These are phyloP conservation scores for Chrysemys picta DNA, from an alignment of 2,113 vertebrate genomes.

Conservation along the genomic window DNA sequence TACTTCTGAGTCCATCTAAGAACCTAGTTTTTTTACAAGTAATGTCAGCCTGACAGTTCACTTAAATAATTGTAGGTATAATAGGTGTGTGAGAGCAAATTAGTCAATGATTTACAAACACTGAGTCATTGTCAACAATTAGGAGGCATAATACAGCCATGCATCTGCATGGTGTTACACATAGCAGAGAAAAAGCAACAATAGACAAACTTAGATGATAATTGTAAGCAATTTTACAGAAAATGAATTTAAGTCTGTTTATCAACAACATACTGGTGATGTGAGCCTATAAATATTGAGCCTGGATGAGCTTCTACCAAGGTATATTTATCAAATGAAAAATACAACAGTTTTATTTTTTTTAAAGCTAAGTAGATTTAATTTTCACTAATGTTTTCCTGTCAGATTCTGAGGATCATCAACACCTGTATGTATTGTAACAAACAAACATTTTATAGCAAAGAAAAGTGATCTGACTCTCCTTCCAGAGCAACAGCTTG, in stretches of 20 bases:
- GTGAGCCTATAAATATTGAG: background rate
- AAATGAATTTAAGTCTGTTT: background rate
- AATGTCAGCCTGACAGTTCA: background rate
- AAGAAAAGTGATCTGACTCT: background rate
- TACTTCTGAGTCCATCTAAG: conserved; percentile 19
- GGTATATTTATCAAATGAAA: background rate
- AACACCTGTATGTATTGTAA: background rate
- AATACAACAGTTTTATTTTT: background rate
- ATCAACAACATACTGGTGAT: background rate
- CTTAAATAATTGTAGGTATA: background rate
- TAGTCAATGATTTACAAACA: background rate
- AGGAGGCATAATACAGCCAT: background rate
- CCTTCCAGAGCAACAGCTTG: background rate
- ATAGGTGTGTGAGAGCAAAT: too few relatives aligned
- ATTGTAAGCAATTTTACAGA: conserved; percentile 14
- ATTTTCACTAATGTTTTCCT: background rate
- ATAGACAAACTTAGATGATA: background rate
- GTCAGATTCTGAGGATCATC: background rate
- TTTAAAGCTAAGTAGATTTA: background rate
- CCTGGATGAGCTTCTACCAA: background rate
- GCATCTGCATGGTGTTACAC: background rate
- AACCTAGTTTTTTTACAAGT: background rate
- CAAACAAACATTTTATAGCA: background rate
- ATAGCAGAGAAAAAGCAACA: background rate
- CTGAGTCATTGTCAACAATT: background rate